Conservation (phyloP, 2,113 vertebrate species). For the Mobula hypostoma region DNA sequence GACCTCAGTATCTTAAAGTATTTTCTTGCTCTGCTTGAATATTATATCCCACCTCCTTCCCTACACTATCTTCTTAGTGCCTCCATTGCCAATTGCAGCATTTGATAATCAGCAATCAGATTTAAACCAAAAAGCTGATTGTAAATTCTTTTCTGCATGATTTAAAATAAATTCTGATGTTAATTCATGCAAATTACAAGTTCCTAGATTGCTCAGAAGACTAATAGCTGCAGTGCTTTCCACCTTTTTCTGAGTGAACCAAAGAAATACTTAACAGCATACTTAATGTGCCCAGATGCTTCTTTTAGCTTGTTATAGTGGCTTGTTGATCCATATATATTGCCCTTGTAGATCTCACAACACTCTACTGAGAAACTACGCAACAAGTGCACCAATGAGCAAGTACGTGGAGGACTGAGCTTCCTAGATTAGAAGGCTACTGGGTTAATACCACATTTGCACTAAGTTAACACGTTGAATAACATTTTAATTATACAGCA, state of each 20-base stretch:
- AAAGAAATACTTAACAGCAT: background rate
- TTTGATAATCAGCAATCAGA: conserved; percentile 27
- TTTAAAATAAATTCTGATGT: conserved; percentile 10
- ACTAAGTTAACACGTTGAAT: background rate
- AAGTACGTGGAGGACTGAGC: background rate
- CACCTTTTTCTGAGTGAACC: background rate
- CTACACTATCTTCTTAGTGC: background rate
- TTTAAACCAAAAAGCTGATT: conserved; percentile 16
- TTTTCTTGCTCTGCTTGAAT: background rate
- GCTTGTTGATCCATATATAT: background rate
- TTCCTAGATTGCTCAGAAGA: background rate
- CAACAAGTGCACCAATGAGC: background rate
- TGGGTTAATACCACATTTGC: background rate
- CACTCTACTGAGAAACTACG: no score
- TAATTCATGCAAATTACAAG: conserved; percentile 30
- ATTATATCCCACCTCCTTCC: background rate
- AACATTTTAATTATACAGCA: background rate
- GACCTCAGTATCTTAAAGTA: background rate
- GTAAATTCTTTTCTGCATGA: conserved; percentile 10
- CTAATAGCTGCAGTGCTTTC: background rate
- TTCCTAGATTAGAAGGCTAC: background rate
- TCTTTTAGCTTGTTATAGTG: background rate
- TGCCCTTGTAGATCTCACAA: background rate
- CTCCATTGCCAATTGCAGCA: background rate
- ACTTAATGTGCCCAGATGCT: background rate